Conservation (phyloP, 2,113 vertebrate species). For the Syngnathus scovelli region DNA sequence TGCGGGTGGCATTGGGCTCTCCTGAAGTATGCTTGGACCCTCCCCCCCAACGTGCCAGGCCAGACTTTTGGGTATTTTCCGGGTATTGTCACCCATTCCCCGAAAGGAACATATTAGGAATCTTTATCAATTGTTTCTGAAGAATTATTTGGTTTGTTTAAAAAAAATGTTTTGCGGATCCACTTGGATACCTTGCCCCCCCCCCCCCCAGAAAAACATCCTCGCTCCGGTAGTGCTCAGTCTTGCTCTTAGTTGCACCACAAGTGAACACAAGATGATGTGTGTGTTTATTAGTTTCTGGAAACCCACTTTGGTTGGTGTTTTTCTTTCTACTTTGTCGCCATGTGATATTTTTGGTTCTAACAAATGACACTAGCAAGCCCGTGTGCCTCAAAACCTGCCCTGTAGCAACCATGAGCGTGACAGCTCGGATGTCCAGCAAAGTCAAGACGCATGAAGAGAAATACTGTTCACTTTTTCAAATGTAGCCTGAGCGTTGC, state of each 20-base stretch:
- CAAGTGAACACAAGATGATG: conserved; percentile 22
- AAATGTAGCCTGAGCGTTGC: conserved; percentile 2
- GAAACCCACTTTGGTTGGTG: conserved; percentile 1
- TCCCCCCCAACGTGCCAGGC: no score
- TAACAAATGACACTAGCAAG: conserved; percentile 42
- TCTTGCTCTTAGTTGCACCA: no score
- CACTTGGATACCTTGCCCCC: not conserved
- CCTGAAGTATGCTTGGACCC: no score
- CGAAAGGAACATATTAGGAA: no score
- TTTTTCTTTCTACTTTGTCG: conserved; percentile 42
- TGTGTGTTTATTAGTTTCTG: conserved; percentile 23
- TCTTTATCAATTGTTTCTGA: no score
- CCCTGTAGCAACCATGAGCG: conserved; percentile 20
- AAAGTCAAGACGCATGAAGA: not conserved
- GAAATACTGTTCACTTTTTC: conserved; percentile 4
- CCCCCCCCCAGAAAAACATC: no score
- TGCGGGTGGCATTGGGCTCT: no score
- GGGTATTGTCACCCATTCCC: no score
- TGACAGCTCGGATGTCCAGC: conserved; percentile 1
- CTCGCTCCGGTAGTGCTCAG: no score
- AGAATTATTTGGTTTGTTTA: no score
- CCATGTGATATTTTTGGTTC: conserved; percentile 38
- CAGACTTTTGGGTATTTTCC: no score
- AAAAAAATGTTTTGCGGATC: no score
- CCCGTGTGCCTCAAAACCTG: conserved; percentile 48